These are phyloP conservation scores for Hystrix brachyura DNA, from an alignment of 2,113 vertebrate species.

Conservation along the genomic window DNA sequence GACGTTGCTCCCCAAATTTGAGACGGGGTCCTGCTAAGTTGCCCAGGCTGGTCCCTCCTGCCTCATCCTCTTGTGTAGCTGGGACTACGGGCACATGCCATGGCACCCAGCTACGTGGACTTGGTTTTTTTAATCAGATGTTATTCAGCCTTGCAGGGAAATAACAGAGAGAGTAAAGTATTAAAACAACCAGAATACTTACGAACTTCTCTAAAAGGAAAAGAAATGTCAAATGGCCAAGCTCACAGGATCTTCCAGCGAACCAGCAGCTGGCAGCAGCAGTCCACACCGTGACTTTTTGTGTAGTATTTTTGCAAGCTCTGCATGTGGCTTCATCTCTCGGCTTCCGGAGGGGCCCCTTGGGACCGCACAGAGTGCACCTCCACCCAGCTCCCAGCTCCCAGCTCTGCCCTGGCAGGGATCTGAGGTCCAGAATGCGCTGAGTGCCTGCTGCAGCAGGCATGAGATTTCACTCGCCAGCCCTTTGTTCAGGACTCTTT, in stretches of 20 bases:
- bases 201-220: conserved; percentile 36
- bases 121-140: background rate
- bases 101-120: background rate
- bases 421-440: background rate
- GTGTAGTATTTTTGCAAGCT: background rate
- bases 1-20: background rate
- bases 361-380: background rate
- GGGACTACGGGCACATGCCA: background rate
- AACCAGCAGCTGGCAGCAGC: background rate
- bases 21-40: no score
- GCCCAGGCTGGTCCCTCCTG: background rate
- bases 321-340: background rate
- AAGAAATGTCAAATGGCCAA: background rate
- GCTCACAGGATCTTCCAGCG: background rate
- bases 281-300: background rate
- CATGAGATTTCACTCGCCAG: background rate
- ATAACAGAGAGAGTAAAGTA: background rate
- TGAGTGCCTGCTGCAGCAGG: background rate
- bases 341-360: background rate
- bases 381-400: background rate
- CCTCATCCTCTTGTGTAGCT: background rate
- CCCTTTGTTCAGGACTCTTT: background rate
- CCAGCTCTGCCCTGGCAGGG: background rate
- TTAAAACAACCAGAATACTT: background rate
- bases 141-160: background rate